These are phyloP conservation scores for Cebidichthys violaceus DNA, from an alignment of 2,113 vertebrate genomes.

Conservation along the genomic window DNA sequence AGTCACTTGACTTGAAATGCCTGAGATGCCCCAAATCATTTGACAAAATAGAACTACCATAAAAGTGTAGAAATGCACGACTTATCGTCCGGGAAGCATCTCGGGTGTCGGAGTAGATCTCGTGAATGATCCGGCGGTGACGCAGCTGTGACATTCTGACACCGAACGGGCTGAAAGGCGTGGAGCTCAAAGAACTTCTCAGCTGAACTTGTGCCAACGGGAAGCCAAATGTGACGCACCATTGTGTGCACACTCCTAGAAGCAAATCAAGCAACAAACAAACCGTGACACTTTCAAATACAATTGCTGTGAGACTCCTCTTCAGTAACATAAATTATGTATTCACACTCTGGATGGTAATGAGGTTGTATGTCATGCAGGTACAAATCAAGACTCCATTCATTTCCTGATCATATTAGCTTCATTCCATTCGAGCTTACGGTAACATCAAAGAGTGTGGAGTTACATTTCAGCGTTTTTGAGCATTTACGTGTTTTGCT, in stretches of 20 bases:
- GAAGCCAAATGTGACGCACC: background rate
- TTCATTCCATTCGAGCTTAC: background rate
- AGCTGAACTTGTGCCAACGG: background rate
- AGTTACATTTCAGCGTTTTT: background rate
- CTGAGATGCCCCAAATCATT: background rate
- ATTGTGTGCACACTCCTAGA: background rate
- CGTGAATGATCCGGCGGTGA: background rate
- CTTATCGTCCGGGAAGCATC: background rate
- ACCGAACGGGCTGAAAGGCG: too few relatives aligned
- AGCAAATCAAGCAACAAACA: background rate
- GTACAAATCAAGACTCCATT: background rate
- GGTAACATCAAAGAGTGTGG: background rate
- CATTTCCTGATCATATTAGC: background rate
- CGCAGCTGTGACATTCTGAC: too few relatives aligned
- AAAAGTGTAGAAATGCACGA: background rate
- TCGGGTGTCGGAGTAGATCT: background rate
- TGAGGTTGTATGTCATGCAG: background rate
- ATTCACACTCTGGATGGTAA: background rate
- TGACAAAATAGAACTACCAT: background rate
- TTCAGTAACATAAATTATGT: background rate
- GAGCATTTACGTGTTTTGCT: background rate
- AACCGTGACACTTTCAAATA: background rate
- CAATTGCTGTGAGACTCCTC: background rate
- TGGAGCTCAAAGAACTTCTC: background rate
- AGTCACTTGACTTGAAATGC: background rate